phyloP scores from a whole-genome alignment of 2,113 vertebrate species.

The Nibea albiflora region DNA sequence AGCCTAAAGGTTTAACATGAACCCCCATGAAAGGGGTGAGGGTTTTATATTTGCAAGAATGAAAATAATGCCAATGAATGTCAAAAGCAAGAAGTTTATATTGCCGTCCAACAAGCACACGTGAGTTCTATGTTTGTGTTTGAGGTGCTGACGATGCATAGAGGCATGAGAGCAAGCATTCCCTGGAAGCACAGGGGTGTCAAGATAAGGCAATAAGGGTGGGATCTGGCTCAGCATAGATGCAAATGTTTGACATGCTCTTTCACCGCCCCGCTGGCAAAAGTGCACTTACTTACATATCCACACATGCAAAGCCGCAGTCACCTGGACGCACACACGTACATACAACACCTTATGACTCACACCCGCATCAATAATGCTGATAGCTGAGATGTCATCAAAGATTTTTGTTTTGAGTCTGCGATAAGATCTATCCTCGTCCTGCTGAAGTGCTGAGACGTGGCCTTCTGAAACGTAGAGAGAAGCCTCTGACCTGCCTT shows the following conservation, averaged over 20 bases:
- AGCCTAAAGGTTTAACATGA: conserved; percentile 7
- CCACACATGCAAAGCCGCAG: conserved; percentile 16
- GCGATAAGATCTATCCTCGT: conserved; percentile 68
- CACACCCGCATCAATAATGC: conserved; percentile 68
- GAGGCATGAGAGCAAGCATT: conserved; percentile 70
- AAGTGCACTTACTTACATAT: conserved; percentile 35
- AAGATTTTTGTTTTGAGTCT: conserved; percentile 64
- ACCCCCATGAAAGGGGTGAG: not conserved
- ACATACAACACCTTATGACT: conserved; percentile 49
- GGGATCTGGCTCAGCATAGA: conserved; percentile 70
- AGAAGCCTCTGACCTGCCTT: conserved; percentile 49
- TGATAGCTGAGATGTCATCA: conserved; percentile 68
- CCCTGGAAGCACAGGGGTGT: conserved; percentile 73
- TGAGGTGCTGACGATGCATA: conserved; percentile 71
- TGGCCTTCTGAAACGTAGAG: conserved; percentile 29
- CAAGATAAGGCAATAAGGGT: conserved; percentile 76
- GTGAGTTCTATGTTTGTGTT: conserved; percentile 53
- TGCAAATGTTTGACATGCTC: conserved; percentile 71
- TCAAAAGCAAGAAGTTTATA: not conserved
- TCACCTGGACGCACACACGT: conserved; percentile 17
- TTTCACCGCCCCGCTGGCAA: conserved; percentile 57
- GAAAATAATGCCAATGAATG: not conserved
- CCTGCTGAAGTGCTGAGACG: conserved; percentile 57
- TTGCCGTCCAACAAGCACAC: conserved; percentile 12
- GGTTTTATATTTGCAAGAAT: conserved; percentile 1